Conservation (phyloP, 2,888 invertebrate genomes). For the Mimumesa dahlbomi region DNA sequence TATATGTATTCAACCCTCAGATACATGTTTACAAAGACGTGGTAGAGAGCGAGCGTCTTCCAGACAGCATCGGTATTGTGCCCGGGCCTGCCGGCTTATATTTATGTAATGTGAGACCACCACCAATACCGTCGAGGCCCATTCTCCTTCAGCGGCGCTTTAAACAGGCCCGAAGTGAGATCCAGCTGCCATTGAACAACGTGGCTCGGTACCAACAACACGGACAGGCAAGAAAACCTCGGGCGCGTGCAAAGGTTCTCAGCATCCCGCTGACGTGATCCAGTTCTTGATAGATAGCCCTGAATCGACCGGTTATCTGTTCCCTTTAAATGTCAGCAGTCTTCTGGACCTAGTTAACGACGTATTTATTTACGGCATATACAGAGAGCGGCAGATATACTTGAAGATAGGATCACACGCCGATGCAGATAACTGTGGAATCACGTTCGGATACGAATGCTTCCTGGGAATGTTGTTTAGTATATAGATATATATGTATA, state of each 20-base stretch:
- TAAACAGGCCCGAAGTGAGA: slow-evolving; percentile 24
- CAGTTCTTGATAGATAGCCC: slow-evolving; percentile 48
- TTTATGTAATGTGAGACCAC: slow-evolving; percentile 70
- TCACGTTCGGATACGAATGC: too few relatives aligned
- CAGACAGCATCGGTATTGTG: slow-evolving; percentile 69
- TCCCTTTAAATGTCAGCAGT: slow-evolving; percentile 4
- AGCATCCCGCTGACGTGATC: slow-evolving; percentile 46
- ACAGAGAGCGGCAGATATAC: too few relatives aligned
- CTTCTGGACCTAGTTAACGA: not conserved
- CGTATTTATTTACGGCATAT: too few relatives aligned
- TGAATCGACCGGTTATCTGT: slow-evolving; percentile 18
- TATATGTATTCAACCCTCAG: slow-evolving; percentile 37
- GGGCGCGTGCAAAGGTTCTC: slow-evolving; percentile 47
- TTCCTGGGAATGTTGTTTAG: too few relatives aligned
- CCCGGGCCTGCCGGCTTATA: slow-evolving; percentile 60
- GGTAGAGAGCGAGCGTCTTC: slow-evolving; percentile 53
- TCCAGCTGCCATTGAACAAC: slow-evolving; percentile 60
- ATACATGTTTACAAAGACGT: slow-evolving; percentile 62
- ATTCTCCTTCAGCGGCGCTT: slow-evolving; percentile 49
- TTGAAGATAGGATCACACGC: too few relatives aligned
- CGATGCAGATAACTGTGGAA: too few relatives aligned
- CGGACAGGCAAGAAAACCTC: slow-evolving; percentile 36
- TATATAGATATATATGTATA: too few relatives aligned
- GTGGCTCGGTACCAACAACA: slow-evolving; percentile 25
- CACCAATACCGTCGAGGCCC: slow-evolving; percentile 36